Percentiles rank a stretch among this genome's conserved stretches.
phyloP scores from a whole-genome alignment of 1,140 invertebrate genomes.

The Bombus polaris region DNA sequence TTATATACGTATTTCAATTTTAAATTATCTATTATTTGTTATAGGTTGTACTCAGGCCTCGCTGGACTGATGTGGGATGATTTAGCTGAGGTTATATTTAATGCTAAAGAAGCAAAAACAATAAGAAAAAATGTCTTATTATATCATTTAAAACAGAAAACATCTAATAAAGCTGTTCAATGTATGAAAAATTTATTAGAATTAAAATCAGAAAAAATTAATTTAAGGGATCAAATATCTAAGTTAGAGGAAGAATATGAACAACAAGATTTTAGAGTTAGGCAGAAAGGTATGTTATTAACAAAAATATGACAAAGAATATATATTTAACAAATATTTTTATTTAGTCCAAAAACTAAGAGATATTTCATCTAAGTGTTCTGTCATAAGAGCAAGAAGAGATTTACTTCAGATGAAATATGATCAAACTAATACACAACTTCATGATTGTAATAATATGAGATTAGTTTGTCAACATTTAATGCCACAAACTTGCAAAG shows the following conservation, averaged over 20 bases:
- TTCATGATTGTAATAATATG: conserved; percentile 72
- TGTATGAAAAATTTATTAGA: conserved; percentile 63
- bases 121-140: conserved; percentile 76
- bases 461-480: conserved; percentile 72
- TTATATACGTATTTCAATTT: not conserved
- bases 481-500: conserved; percentile 68
- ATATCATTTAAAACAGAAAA: conserved; percentile 69
- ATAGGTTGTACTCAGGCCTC: conserved; percentile 73
- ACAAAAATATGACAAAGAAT: not conserved
- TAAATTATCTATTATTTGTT: conserved; percentile 24
- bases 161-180: conserved; percentile 65
- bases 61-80: conserved; percentile 75
- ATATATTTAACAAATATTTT: conserved; percentile 25
- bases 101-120: conserved; percentile 67
- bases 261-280: conserved; percentile 68
- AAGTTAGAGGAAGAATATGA: conserved; percentile 71
- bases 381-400: conserved; percentile 61
- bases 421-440: conserved; percentile 67
- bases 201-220: conserved; percentile 63
- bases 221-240: conserved; percentile 66
- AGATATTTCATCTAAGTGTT: conserved; percentile 53
- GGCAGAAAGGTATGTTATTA: conserved; percentile 71
- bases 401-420: conserved; percentile 71
- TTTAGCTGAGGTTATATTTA: conserved; percentile 62
- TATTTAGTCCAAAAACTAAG: conserved; percentile 65